Evolutionary conservation across 2,113 vertebrate species (phyloP).

Genomic region (Crotalus helleri): DNA sequence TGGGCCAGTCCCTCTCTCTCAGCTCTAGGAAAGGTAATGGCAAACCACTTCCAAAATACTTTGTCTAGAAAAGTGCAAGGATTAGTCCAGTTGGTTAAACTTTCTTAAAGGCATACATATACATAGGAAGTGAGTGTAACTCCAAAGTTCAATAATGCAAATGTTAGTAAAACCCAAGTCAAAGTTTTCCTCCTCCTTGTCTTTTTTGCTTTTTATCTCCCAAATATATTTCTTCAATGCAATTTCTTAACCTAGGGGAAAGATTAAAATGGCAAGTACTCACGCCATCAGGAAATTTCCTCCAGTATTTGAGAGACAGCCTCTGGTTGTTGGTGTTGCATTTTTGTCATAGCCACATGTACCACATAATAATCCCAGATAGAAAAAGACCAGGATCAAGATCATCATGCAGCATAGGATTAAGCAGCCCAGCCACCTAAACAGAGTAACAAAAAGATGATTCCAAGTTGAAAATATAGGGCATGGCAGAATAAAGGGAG

Average conservation of each 20-base stretch:
- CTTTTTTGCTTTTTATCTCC: neutral
- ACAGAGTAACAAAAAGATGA: conserved; percentile 12
- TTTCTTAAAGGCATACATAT: neutral
- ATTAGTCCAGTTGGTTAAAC: neutral
- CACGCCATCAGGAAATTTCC: conserved; percentile 95
- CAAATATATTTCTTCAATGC: neutral
- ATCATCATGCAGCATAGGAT: conserved; percentile 85
- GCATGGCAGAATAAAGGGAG: neutral
- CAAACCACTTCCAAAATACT: neutral
- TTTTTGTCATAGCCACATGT: conserved; percentile 83
- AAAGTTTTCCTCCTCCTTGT: neutral
- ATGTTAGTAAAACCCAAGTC: neutral
- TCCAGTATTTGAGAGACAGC: conserved; percentile 92
- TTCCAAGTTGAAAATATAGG: neutral
- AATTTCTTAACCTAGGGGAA: neutral
- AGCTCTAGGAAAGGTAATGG: neutral
- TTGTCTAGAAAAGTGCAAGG: neutral
- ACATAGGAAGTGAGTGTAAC: neutral
- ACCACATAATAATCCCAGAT: conserved; percentile 88
- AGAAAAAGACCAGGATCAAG: conserved; percentile 86
- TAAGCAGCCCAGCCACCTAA: conserved; percentile 87
- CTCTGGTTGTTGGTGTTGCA: conserved; percentile 87
- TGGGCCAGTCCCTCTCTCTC: neutral
- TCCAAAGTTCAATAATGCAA: neutral
- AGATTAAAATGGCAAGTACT: conserved; percentile 58